phyloP scores from a whole-genome alignment of 2,113 vertebrate species.

The Tamias sibiricus region DNA sequence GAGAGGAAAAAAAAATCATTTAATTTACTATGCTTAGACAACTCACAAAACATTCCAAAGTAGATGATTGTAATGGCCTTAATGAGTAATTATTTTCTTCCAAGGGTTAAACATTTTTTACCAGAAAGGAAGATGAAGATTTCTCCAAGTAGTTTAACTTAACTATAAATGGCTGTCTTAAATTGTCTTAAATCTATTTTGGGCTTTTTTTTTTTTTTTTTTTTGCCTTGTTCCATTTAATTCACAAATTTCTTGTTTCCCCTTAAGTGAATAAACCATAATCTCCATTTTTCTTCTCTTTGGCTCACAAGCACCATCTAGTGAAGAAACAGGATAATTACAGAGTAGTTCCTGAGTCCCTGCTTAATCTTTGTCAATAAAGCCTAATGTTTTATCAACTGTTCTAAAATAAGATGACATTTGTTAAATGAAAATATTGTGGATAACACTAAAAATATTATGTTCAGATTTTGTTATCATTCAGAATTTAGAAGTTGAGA shows the following conservation, averaged over 20 bases:
- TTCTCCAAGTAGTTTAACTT: slow-evolving; percentile 56
- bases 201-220: too few relatives aligned
- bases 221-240: slow-evolving; percentile 67
- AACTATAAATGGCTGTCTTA: slow-evolving; percentile 39
- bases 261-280: slow-evolving; percentile 15
- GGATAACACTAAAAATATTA: not conserved
- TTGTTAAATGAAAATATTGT: not conserved
- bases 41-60: slow-evolving; percentile 41
- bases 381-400: not conserved
- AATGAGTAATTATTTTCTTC: slow-evolving; percentile 52
- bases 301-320: slow-evolving; percentile 80
- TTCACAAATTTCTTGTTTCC: slow-evolving; percentile 71
- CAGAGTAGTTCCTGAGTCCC: not conserved
- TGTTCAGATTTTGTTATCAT: not conserved
- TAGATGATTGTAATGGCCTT: slow-evolving; percentile 2
- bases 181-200: slow-evolving; percentile 58
- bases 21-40: slow-evolving; percentile 18
- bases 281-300: slow-evolving; percentile 46
- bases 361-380: not conserved
- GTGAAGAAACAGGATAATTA: slow-evolving; percentile 58
- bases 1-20: slow-evolving; percentile 15
- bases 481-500: slow-evolving; percentile 34
- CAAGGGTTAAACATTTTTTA: slow-evolving; percentile 56
- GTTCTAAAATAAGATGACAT: not conserved
- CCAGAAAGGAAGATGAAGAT: slow-evolving; percentile 57